Evolutionary conservation across 2,888 invertebrate genomes (phyloP).

Genomic region (Pachydiplax longipennis): DNA sequence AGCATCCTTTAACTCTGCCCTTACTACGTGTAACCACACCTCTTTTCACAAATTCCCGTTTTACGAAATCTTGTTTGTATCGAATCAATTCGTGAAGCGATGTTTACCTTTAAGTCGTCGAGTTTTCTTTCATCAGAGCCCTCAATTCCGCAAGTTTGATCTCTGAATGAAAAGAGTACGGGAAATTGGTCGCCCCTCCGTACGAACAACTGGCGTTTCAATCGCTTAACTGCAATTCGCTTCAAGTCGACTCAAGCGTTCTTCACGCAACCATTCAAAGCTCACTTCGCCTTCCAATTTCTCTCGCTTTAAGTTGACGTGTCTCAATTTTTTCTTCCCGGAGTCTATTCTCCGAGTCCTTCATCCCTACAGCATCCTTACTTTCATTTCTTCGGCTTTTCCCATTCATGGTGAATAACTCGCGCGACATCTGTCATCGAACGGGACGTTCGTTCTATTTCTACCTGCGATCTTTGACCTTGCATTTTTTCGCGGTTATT

Average conservation of each 20-base stretch:
- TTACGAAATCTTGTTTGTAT: no score
- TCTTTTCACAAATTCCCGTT: no score
- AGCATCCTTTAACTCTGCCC: no score
- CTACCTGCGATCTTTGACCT: not conserved
- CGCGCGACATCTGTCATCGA: not conserved
- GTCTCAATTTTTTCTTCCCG: not conserved
- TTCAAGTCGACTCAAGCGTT: not conserved
- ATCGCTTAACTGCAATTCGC: not conserved
- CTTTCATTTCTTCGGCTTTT: not conserved
- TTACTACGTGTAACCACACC: no score
- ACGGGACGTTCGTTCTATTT: not conserved
- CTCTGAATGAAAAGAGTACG: no score
- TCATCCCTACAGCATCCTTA: not conserved
- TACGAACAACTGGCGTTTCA: no score
- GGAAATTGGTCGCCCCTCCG: no score
- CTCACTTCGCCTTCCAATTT: not conserved
- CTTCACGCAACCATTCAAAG: not conserved
- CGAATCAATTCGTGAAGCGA: no score
- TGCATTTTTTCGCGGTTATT: not conserved
- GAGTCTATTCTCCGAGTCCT: not conserved
- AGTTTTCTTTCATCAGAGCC: no score
- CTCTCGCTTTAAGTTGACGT: not conserved
- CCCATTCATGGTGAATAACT: not conserved
- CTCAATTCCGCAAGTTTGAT: no score
- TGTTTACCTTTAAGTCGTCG: no score